Percentiles rank a stretch among this genome's conserved stretches.
Conservation (phyloP, 1,140 invertebrate species). For the Drepana arcuata region DNA sequence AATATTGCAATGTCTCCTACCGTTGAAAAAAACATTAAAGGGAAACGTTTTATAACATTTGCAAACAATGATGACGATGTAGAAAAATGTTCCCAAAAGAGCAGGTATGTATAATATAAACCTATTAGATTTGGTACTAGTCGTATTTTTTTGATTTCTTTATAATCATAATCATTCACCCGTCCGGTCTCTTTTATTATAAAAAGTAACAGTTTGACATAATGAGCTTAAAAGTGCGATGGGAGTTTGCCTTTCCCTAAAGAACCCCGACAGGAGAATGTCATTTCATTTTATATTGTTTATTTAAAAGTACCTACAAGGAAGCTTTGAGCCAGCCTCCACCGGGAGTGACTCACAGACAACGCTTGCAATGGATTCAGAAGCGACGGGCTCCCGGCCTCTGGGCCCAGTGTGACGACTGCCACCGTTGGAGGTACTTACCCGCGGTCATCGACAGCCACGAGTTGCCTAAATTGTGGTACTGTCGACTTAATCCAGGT, state of each 20-base stretch:
- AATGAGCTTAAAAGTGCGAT: no score
- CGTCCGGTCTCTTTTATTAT: no score
- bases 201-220: no score
- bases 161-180: no score
- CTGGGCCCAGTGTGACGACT: conserved; percentile 75
- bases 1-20: conserved; percentile 4
- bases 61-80: conserved; percentile 7
- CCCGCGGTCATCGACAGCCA: conserved; percentile 72
- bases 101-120: conserved; percentile 8
- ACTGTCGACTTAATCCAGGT: conserved; percentile 76
- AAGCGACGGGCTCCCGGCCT: conserved; percentile 66
- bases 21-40: conserved; percentile 4
- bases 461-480: conserved; percentile 75
- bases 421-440: conserved; percentile 74
- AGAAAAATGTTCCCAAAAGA: conserved; percentile 10
- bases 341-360: conserved; percentile 24
- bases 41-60: conserved; percentile 14
- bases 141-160: no score
- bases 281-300: neutral
- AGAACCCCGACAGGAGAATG: no score
- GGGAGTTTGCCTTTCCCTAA: no score
- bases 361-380: conserved; percentile 61
- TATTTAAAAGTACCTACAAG: conserved; percentile 24
- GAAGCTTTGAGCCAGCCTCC: conserved; percentile 45
- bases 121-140: no score